Conservation (phyloP, 2,888 invertebrate species). For the Stegana nigrithorax region DNA sequence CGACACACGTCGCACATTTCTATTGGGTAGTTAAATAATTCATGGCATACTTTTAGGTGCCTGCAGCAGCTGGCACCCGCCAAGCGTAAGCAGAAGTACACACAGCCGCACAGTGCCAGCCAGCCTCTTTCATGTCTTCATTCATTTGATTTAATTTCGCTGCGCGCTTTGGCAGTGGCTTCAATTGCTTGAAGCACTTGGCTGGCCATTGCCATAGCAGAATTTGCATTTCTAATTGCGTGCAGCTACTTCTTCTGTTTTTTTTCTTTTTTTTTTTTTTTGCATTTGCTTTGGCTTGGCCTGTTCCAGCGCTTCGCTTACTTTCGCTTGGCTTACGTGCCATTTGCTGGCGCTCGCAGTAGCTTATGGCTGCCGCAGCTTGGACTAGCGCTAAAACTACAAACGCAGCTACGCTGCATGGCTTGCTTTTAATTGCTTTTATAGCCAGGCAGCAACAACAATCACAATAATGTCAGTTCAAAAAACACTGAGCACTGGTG, state of each 20-base stretch:
- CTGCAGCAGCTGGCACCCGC: no score
- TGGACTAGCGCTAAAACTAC: not conserved
- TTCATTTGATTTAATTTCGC: conserved; percentile 6
- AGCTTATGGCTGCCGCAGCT: not conserved
- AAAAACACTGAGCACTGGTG: not conserved
- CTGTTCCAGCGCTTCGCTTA: not conserved
- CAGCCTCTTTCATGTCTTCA: conserved; percentile 31
- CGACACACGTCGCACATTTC: no score
- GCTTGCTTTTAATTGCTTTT: conserved; percentile 17
- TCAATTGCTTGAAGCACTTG: conserved; percentile 29
- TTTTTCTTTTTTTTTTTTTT: no score
- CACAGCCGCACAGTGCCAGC: no score
- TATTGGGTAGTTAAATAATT: no score
- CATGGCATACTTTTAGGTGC: no score
- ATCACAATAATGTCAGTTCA: not conserved
- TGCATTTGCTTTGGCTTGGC: not conserved
- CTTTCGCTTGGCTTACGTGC: not conserved
- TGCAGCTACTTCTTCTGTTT: no score
- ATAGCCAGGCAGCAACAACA: conserved; percentile 1
- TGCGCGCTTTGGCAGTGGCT: not conserved
- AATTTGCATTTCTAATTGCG: conserved; percentile 51
- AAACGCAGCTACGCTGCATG: not conserved
- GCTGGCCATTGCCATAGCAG: conserved; percentile 27
- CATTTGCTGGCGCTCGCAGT: not conserved
- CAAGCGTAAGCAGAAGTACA: no score